Evolutionary conservation across 2,888 invertebrate species (phyloP), one percentile per base, ranked within the genome.

Genomic region (Tetranychus truncatus): DNA sequence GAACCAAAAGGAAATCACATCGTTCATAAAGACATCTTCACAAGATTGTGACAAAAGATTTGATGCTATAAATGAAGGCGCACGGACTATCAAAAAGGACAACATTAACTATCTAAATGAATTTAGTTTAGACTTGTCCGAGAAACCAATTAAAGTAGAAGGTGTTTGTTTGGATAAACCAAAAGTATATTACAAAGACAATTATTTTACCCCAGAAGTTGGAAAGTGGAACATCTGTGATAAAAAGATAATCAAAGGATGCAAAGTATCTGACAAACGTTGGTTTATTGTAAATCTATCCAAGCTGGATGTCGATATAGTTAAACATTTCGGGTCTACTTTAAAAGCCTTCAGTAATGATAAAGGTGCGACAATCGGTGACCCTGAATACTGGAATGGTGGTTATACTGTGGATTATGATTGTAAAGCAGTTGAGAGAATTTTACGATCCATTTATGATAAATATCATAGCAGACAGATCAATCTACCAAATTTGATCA

Each of bases 121-220:
- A 18, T 78, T 78, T 34, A 74, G 74, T 44, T 73, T 79, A 20
- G 45, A 75, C 18, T 65, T 79, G 67, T 75, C 77, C 24, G 11
- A 73, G 18, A 46, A 45, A 8, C 76, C 75, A 6, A 46, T 76
- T 6, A 20, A 46, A 24, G 72, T 78, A 1, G 21, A 69, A 21
- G 69, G 69, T 20, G 11, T 24, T 21, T 11, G 20, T 69, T 24
- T 69, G 11, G 34, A 69, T 7, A 6, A 11, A 20, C 69, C 69
- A 18, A 69, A 69, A 21, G 18, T 69, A 24, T 20, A n/a, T 18
- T 20, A 11, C 21, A 69, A 69, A 69, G 20, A 21, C 20, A 6
- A 18, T 5, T 20, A n/a, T 7, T 7, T 73, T 24, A 20, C 11
- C 18, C 73, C 73, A 6, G 8, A 55, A n/a, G 1, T 18, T n/a